Conservation (phyloP, 2,113 vertebrate species). For the Ammodytes marinus region DNA sequence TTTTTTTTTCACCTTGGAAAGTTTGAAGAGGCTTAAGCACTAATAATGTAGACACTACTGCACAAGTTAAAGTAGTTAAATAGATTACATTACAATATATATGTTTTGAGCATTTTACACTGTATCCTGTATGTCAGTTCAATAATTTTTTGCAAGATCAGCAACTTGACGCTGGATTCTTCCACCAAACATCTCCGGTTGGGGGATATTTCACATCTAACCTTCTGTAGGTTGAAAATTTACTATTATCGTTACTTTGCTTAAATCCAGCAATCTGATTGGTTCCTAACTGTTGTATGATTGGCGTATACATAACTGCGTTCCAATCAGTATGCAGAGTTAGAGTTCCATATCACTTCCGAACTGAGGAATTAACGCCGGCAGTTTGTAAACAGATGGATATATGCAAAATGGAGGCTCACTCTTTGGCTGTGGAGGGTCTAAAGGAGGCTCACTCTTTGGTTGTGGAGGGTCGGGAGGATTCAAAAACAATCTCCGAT, state of each 20-base stretch:
- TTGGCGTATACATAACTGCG: no score
- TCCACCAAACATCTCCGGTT: not conserved
- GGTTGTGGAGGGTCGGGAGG: no score
- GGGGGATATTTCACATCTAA: not conserved
- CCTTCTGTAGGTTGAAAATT: not conserved
- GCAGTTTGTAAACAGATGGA: no score
- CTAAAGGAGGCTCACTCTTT: no score
- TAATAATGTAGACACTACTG: not conserved
- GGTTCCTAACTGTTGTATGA: no score
- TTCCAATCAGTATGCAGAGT: no score
- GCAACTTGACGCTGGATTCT: not conserved
- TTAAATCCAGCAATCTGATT: no score
- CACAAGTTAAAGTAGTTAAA: not conserved
- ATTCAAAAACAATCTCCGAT: no score
- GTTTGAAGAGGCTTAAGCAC: not conserved
- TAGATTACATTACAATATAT: not conserved
- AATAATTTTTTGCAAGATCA: not conserved
- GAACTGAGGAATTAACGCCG: no score
- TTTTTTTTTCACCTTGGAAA: not conserved
- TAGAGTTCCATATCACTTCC: no score
- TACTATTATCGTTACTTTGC: not conserved
- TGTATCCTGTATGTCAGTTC: not conserved
- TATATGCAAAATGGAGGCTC: no score
- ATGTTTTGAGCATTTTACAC: not conserved
- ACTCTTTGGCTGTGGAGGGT: no score